phyloP scores from a whole-genome alignment of 2,888 invertebrate species.

The Polydrusus tereticollis region DNA sequence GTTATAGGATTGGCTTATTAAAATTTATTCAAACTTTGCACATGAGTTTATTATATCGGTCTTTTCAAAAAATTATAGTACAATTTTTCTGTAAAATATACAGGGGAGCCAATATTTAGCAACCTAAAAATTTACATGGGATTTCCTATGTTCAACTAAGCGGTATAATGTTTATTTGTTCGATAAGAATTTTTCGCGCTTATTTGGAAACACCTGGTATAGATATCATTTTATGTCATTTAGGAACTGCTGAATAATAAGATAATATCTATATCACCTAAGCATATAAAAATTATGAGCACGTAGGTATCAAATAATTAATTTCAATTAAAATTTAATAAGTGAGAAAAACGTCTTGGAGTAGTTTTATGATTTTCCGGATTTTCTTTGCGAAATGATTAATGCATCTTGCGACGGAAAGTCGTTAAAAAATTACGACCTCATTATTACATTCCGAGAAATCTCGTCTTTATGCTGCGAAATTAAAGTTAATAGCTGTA shows the following conservation, averaged over 20 bases:
- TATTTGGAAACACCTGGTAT: neutral
- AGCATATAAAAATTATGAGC: no score
- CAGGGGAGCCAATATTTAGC: no score
- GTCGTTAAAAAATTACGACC: conserved; percentile 34
- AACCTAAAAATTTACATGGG: no score
- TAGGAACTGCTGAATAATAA: neutral
- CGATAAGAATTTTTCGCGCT: neutral
- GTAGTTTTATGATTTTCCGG: conserved; percentile 12
- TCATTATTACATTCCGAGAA: conserved; percentile 32
- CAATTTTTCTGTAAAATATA: no score
- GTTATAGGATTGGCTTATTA: no score
- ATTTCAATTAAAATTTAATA: no score
- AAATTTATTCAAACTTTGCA: no score
- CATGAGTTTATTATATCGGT: no score
- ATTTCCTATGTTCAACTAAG: no score
- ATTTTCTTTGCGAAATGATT: conserved; percentile 1
- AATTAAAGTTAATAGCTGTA: conserved; percentile 31
- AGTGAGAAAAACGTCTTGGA: neutral
- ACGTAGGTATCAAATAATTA: no score
- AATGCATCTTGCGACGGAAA: conserved; percentile 6
- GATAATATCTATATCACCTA: neutral
- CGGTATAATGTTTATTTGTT: neutral
- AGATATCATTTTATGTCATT: neutral
- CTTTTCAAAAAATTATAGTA: no score
- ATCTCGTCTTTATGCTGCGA: conserved; percentile 25